These are phyloP conservation scores for Sphecodes monilicornis DNA, from an alignment of 2,888 invertebrate genomes.

Conservation along the genomic window DNA sequence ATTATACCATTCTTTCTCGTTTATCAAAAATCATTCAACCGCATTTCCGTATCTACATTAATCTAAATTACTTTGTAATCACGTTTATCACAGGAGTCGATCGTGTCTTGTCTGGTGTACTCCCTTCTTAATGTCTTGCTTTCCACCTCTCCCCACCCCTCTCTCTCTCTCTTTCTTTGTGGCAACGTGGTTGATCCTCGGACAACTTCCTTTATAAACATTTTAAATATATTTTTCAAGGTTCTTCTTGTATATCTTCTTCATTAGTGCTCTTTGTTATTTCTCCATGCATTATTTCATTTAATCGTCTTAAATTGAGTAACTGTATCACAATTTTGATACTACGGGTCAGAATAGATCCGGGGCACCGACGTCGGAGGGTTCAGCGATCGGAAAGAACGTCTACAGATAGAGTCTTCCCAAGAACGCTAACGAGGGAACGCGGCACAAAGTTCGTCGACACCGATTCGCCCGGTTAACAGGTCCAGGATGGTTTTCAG, in stretches of 20 bases:
- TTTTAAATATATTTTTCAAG: not conserved
- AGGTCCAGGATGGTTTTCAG: not conserved
- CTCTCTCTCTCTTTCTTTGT: not conserved
- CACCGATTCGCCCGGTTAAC: constrained; percentile 6
- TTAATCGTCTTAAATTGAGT: not conserved
- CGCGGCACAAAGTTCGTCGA: not conserved
- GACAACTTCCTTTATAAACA: not conserved
- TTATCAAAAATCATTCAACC: not conserved
- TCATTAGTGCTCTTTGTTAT: not conserved
- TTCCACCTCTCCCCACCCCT: not conserved
- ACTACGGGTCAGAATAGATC: not conserved
- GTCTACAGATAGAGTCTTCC: not conserved
- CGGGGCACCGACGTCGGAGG: not conserved
- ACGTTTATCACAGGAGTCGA: not conserved
- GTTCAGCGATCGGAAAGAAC: not conserved
- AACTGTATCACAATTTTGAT: not conserved
- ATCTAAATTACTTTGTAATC: not conserved
- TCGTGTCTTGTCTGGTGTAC: not conserved
- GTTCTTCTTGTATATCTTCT: not conserved
- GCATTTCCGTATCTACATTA: not conserved
- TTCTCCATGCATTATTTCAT: not conserved
- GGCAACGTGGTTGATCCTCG: not conserved
- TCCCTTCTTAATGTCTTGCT: not conserved
- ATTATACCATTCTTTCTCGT: not conserved
- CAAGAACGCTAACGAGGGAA: not conserved